A percentile compares a stretch with the other conserved stretches of the same genome.
These are phyloP conservation scores for Macrocentrus cingulum DNA, from an alignment of 1,140 invertebrate genomes.

Conservation along the genomic window DNA sequence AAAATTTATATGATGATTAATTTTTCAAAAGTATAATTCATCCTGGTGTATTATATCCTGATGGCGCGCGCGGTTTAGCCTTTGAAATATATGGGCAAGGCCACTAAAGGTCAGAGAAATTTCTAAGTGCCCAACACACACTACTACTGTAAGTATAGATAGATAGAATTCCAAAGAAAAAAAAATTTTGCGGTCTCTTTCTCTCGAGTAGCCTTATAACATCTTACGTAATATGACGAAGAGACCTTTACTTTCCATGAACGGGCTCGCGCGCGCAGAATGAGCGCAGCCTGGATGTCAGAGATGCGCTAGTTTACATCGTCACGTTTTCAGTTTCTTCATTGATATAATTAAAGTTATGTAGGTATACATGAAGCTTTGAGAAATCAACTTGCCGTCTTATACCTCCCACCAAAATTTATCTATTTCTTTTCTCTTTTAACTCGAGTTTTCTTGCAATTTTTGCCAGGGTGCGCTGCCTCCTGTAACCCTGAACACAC, in stretches of 20 bases:
- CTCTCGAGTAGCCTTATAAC: no score
- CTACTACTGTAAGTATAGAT: no score
- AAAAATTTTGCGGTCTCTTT: no score
- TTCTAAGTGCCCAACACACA: background rate
- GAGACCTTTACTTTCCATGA: conserved; percentile 29
- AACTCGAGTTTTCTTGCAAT: background rate
- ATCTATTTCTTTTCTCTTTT: conserved; percentile 10
- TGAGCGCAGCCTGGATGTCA: background rate
- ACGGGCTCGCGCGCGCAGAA: background rate
- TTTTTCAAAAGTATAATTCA: no score
- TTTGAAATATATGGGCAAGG: conserved; percentile 1
- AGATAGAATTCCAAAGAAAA: no score
- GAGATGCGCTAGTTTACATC: no score
- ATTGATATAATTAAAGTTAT: conserved; percentile 33
- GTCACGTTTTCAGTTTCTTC: no score
- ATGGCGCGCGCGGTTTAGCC: background rate
- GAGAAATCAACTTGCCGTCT: no score
- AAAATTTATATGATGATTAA: no score
- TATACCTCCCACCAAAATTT: no score
- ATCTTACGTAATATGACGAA: background rate
- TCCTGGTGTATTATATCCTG: background rate
- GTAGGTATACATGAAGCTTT: no score
- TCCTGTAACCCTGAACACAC: background rate
- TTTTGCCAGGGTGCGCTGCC: no score
- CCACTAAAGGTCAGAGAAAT: background rate